These are phyloP conservation scores for Lucifuga dentata DNA, from an alignment of 2,113 vertebrate genomes.

Conservation along the genomic window DNA sequence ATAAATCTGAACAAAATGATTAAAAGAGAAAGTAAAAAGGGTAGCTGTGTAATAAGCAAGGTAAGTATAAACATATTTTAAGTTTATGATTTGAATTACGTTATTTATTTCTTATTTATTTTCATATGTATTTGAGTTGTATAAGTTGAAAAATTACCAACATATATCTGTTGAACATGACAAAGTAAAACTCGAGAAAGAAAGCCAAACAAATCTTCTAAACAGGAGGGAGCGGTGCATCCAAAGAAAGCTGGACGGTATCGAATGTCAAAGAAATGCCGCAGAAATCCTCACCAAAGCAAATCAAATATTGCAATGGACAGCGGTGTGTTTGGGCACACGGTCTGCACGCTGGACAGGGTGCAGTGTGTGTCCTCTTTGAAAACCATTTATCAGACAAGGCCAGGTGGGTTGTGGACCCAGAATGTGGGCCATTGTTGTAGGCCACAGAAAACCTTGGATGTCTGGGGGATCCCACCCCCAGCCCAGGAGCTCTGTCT, in stretches of 20 bases:
- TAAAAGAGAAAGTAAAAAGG: too few relatives aligned
- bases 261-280: conserved; percentile 22
- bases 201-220: too few relatives aligned
- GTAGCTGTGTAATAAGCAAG: too few relatives aligned
- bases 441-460: conserved; percentile 60
- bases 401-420: conserved; percentile 75
- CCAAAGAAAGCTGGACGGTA: neutral
- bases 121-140: too few relatives aligned
- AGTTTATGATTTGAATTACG: too few relatives aligned
- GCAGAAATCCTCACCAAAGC: conserved; percentile 16
- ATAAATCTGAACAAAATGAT: too few relatives aligned
- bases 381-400: conserved; percentile 75
- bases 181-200: too few relatives aligned
- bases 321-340: conserved; percentile 29
- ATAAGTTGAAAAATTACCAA: too few relatives aligned
- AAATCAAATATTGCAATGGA: conserved; percentile 22
- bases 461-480: conserved; percentile 58
- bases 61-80: too few relatives aligned
- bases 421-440: conserved; percentile 79
- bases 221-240: too few relatives aligned
- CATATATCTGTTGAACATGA: too few relatives aligned
- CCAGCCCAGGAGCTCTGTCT: conserved; percentile 53
- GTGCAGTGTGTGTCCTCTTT: conserved; percentile 54
- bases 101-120: too few relatives aligned
- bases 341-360: conserved; percentile 29